A percentile compares a stretch with the other conserved stretches of the same genome.
Evolutionary conservation across 2,888 invertebrate species (phyloP).

Genomic region (Agrypnus murinus): DNA sequence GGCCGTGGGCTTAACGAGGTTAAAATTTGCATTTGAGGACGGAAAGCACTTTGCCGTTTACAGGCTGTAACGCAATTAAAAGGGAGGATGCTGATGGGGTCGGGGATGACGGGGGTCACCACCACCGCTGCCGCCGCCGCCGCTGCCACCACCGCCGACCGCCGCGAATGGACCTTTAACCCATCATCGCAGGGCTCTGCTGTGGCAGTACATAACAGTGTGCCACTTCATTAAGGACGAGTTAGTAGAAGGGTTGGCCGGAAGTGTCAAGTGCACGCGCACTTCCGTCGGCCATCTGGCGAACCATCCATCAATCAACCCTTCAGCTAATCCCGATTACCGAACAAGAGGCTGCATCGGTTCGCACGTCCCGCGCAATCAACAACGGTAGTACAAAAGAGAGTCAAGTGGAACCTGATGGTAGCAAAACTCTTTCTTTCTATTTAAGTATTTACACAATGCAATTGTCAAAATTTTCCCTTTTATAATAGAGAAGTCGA

Average conservation of each 20-base stretch:
- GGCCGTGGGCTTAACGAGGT: constrained; percentile 72
- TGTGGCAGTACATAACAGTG: constrained; percentile 57
- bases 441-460: no score
- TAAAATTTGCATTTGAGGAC: constrained; percentile 74
- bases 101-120: constrained; percentile 42
- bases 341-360: constrained; percentile 48
- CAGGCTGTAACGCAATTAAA: constrained; percentile 72
- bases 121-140: neutral
- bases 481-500: no score
- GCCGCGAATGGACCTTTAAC: constrained; percentile 44
- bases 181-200: constrained; percentile 20
- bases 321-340: constrained; percentile 53
- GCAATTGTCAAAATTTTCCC: neutral
- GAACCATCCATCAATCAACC: constrained; percentile 61
- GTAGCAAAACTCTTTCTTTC: constrained; percentile 22
- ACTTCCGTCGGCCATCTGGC: constrained; percentile 65
- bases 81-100: constrained; percentile 57
- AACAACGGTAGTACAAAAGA: constrained; percentile 36
- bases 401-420: constrained; percentile 48
- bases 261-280: constrained; percentile 70
- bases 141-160: no score
- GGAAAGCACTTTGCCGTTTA: constrained; percentile 71
- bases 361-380: constrained; percentile 50
- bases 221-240: constrained; percentile 60
- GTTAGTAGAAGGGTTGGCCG: constrained; percentile 64